Conservation (phyloP, 2,888 invertebrate species). For the Drosophila dives region DNA sequence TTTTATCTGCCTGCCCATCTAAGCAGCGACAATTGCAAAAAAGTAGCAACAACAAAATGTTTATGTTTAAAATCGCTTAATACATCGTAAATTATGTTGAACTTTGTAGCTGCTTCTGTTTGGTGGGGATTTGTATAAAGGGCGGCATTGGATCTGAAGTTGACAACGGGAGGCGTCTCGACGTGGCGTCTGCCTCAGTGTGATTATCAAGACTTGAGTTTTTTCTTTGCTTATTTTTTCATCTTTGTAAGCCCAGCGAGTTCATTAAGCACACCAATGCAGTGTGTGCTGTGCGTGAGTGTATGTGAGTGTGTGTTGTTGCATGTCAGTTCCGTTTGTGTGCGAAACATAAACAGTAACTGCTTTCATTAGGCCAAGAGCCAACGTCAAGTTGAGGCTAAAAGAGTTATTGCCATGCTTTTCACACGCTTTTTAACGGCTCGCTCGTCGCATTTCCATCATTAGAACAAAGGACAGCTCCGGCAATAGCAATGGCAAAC, state of each 20-base stretch:
- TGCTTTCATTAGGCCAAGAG: conserved; percentile 74
- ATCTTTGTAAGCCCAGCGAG: conserved; percentile 23
- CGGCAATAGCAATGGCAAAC: conserved; percentile 65
- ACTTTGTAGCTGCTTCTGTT: conserved; percentile 22
- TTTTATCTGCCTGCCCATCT: conserved; percentile 38
- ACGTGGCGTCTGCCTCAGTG: conserved; percentile 13
- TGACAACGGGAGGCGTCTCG: conserved; percentile 27
- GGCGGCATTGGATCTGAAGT: conserved; percentile 40
- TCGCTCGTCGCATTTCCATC: conserved; percentile 51
- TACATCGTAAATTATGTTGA: conserved; percentile 77
- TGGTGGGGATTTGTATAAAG: background rate
- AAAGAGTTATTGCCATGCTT: conserved; percentile 75
- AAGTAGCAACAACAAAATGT: conserved; percentile 50
- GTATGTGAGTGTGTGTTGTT: conserved; percentile 17
- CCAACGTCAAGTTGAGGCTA: conserved; percentile 13
- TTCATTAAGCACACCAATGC: conserved; percentile 51
- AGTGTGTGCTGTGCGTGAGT: conserved; percentile 14
- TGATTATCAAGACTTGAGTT: conserved; percentile 58
- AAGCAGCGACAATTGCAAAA: conserved; percentile 42
- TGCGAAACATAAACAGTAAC: conserved; percentile 63
- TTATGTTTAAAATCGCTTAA: conserved; percentile 78
- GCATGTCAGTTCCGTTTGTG: conserved; percentile 11
- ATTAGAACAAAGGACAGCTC: conserved; percentile 73
- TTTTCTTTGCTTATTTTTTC: conserved; percentile 17
- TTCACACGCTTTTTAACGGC: conserved; percentile 71